Evolutionary conservation across 2,888 invertebrate genomes (phyloP), one percentile per base, ranked within the genome.

Genomic region (Seira ritae): DNA sequence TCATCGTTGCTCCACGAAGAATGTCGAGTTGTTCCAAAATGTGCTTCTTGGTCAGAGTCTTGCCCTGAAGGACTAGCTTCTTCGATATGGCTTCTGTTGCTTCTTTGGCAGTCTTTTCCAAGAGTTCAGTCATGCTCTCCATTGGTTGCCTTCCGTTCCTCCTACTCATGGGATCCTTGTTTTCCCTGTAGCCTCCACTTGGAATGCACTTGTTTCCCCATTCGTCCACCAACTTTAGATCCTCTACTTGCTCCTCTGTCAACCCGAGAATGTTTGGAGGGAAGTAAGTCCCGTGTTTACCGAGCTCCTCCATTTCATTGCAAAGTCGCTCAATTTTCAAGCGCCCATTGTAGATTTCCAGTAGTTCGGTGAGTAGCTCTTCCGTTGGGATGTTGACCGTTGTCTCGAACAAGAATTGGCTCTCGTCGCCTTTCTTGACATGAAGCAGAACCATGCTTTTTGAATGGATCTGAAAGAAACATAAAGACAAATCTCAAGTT

Each of bases 191-290:
- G 3, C 96, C 96, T 15, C 95, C 96, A 87, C 94, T 94, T 0
- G 98, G 98, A n/a, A 94, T 92, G 90, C 97, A 97, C 82, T 94
- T 95, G 23, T 96, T 94, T 3, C 94, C 96, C 95, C 95, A 97
- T 0, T 95, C 94, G 90, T 98, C 98, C 87, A 93, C 93, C 0
- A 98, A 91, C 89, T 96, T 96, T n/a, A 98, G 91, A 89, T 98
- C 98, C 85, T 92, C 91, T 80, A 97, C 94, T 92, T 98, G 98
- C 67, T 98, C 98, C 50, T 97, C 96, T 15, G 96, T 96, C 65
- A 98, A 92, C 0, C 98, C 98, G 87, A 96, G 93, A 93, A 98
- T 98, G 90, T 98, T 95, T 0, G 93, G 93, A 0, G 98, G 98
- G 85, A 96, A 90, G 90, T 95, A 94, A 0, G 96, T 95, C 8